Conservation (phyloP, 2,113 vertebrate genomes). For the Proteles cristata region DNA sequence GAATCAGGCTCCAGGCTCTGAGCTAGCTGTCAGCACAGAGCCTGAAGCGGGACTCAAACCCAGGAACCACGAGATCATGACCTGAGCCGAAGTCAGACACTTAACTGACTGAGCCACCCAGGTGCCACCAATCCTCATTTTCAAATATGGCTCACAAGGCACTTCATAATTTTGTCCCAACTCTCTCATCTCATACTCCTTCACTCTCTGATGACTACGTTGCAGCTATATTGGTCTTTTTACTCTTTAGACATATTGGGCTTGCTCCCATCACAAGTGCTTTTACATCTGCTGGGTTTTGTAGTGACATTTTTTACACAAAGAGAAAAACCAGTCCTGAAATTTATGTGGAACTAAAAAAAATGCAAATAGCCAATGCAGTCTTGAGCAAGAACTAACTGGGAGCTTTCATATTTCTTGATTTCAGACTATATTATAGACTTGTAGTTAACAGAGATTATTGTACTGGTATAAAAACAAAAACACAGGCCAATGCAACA, state of each 20-base stretch:
- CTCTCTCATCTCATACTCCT: background rate
- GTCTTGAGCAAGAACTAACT: background rate
- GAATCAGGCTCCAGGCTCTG: too few relatives aligned
- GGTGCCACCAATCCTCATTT: background rate
- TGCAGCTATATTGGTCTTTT: background rate
- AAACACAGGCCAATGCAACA: background rate
- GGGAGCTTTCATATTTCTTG: background rate
- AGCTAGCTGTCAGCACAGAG: too few relatives aligned
- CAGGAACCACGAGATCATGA: too few relatives aligned
- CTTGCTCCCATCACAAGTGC: background rate
- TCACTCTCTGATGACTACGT: background rate
- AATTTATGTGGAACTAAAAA: background rate
- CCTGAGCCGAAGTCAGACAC: too few relatives aligned
- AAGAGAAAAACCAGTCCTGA: background rate
- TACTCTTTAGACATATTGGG: background rate
- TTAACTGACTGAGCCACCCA: too few relatives aligned
- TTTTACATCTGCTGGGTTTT: background rate
- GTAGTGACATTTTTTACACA: background rate
- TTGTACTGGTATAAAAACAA: background rate
- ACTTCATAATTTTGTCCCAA: background rate
- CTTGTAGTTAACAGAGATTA: background rate
- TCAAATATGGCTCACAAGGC: background rate
- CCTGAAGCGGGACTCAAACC: too few relatives aligned
- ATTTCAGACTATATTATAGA: background rate
- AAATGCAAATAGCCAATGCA: background rate